Conservation (phyloP, 2,888 invertebrate species). For the Sicus ferrugineus region DNA sequence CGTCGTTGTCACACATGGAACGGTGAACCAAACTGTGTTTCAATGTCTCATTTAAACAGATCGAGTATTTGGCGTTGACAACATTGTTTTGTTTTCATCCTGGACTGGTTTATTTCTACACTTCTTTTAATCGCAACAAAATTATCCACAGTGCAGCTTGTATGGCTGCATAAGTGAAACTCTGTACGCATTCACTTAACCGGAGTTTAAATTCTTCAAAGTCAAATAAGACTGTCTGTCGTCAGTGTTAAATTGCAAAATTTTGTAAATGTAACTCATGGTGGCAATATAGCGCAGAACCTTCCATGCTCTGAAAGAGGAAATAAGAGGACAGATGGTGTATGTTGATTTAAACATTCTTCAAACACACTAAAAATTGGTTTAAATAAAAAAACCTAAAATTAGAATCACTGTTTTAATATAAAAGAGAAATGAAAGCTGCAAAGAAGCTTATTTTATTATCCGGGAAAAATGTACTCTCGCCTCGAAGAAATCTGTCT, state of each 20-base stretch:
- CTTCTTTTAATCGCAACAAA: background rate
- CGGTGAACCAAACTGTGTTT: background rate
- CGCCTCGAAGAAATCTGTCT: too few relatives aligned
- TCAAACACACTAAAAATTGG: too few relatives aligned
- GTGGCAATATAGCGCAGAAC: too few relatives aligned
- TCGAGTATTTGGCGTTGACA: background rate
- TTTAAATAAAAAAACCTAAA: too few relatives aligned
- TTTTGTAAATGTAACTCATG: background rate
- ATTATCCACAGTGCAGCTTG: constrained; percentile 1
- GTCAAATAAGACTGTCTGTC: constrained; percentile 8
- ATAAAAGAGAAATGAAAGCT: too few relatives aligned
- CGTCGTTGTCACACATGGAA: background rate
- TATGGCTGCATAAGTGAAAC: constrained; percentile 13
- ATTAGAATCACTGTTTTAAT: too few relatives aligned
- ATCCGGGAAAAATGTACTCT: too few relatives aligned
- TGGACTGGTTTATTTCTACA: background rate
- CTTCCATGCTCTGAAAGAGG: too few relatives aligned
- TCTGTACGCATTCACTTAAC: constrained; percentile 18
- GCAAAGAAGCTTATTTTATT: too few relatives aligned
- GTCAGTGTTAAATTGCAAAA: background rate
- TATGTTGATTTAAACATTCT: too few relatives aligned
- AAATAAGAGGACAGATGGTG: too few relatives aligned
- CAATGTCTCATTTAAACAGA: background rate
- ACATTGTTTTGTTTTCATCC: constrained; percentile 10
- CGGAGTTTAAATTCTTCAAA: constrained; percentile 23